These are phyloP conservation scores for Microctonus brassicae DNA, from an alignment of 2,888 invertebrate species.

Conservation along the genomic window DNA sequence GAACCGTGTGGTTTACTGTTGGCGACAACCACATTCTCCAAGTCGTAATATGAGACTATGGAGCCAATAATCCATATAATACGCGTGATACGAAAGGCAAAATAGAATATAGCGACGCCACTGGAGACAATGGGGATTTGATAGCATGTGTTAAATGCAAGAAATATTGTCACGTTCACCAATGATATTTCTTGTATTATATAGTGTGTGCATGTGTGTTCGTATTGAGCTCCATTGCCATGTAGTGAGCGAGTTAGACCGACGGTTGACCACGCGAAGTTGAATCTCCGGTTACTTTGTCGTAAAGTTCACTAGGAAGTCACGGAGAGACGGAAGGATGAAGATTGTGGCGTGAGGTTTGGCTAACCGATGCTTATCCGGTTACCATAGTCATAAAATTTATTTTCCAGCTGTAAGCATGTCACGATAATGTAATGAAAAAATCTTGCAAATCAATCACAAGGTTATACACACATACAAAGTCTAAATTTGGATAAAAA, in stretches of 20 bases:
- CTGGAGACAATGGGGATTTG: slow-evolving; percentile 46
- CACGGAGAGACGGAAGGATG: slow-evolving; percentile 39
- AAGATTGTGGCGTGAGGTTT: slow-evolving; percentile 30
- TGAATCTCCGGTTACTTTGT: slow-evolving; percentile 36
- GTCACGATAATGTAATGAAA: slow-evolving; percentile 6
- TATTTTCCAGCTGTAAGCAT: slow-evolving; percentile 1
- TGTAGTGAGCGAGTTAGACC: slow-evolving; percentile 32
- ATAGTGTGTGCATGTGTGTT: slow-evolving; percentile 7
- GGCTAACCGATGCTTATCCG: slow-evolving; percentile 33
- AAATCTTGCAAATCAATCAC: slow-evolving; percentile 29
- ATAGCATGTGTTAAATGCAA: slow-evolving; percentile 44
- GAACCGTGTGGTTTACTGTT: slow-evolving; percentile 32
- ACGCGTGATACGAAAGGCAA: slow-evolving; percentile 45
- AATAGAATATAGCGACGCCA: slow-evolving; percentile 22
- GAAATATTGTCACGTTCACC: slow-evolving; percentile 40
- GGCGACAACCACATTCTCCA: background rate
- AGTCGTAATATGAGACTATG: slow-evolving; percentile 42
- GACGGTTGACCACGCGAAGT: background rate
- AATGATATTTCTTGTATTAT: slow-evolving; percentile 5
- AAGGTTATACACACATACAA: slow-evolving; percentile 1
- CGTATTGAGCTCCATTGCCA: background rate
- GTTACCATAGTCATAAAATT: slow-evolving; percentile 32
- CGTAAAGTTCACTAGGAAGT: slow-evolving; percentile 48
- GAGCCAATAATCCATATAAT: slow-evolving; percentile 48
- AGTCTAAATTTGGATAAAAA: background rate